Base-by-base conservation (phyloP, 2,797 vertebrate species). In the Peromyscus attwateri region DNA sequence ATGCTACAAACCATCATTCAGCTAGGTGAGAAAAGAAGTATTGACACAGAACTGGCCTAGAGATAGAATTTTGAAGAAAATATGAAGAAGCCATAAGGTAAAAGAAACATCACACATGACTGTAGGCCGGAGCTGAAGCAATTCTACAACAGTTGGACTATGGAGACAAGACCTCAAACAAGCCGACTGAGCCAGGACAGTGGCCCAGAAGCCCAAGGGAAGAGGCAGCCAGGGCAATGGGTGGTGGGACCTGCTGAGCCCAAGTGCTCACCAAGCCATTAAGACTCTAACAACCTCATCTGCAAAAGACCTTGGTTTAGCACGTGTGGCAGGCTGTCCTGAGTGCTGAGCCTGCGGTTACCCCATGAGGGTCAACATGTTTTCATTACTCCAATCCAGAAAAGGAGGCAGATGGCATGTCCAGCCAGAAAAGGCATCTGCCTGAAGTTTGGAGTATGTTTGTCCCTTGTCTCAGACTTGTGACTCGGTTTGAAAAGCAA, bases 241-340 rank as follows among this genome's bases (percentile, higher is more conserved):
- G 49, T 27, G 49, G 19, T 6, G 0, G 49, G 8, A 34, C 23
- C 25, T 9, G 23, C 10, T 12, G 13, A 19, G 34, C 27, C 6
- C 81, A 37, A 40, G 52, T 37, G 3, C 16, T 1, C 1, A 43
- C 80, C 0, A 87, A 68, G 75, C 25, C 57, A 25, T 68, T 23
- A 9, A 5, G 68, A 11, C 19, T 23, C 76, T 0, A 71, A 21
- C 0, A 19, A 37, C 64, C 55, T 80, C 4, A 0, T 17, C 64
- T 31, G 3, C 3, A n/a, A 19, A 34, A 82, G n/a, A 11, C 21
- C 37, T 1, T 11, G 4, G 4, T 19, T 17, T 5, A 1, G 6
- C 1, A 0, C 1, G 1, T 60, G 57, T 2, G 31, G 34, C 0
- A 1, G 49, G 19, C 4, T 6, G 1, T 1, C 4, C 16, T n/a